Evolutionary conservation across 2,113 vertebrate genomes (phyloP).

Genomic region (Nannospalax galili): DNA sequence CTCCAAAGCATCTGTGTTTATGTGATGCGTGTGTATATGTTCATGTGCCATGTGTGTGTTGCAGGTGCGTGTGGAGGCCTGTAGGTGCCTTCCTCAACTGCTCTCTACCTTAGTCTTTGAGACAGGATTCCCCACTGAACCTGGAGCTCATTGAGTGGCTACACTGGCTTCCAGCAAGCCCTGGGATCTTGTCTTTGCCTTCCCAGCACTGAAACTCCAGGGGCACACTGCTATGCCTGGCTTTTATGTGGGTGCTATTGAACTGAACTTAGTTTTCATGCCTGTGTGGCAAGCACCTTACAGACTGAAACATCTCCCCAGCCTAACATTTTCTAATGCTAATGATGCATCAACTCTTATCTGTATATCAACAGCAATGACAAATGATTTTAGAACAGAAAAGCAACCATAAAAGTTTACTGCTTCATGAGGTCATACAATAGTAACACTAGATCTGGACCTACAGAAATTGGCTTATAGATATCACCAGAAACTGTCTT

Average conservation of each 20-base stretch:
- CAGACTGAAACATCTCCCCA: not conserved
- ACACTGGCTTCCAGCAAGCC: not conserved
- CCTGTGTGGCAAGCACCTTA: not conserved
- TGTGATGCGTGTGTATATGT: too few relatives aligned
- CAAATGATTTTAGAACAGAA: constrained; percentile 42
- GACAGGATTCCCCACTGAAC: not conserved
- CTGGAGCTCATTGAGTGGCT: not conserved
- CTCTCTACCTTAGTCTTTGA: not conserved
- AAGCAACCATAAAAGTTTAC: not conserved
- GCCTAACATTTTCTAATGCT: not conserved
- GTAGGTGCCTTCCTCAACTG: too few relatives aligned
- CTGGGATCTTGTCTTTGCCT: not conserved
- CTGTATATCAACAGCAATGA: not conserved
- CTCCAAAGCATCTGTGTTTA: not conserved
- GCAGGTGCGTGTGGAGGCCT: too few relatives aligned
- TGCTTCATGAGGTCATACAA: constrained; percentile 1
- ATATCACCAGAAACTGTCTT: not conserved
- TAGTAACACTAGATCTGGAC: not conserved
- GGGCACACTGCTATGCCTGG: not conserved
- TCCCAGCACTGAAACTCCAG: not conserved
- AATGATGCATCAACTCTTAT: not conserved
- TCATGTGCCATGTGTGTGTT: too few relatives aligned
- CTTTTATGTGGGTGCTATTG: not conserved
- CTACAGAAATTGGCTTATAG: not conserved
- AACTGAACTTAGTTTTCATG: not conserved